A percentile compares a stretch with the other conserved stretches of the same genome.
phyloP scores from a whole-genome alignment of 23 tunicate genomes.

The Pegea sp. region DNA sequence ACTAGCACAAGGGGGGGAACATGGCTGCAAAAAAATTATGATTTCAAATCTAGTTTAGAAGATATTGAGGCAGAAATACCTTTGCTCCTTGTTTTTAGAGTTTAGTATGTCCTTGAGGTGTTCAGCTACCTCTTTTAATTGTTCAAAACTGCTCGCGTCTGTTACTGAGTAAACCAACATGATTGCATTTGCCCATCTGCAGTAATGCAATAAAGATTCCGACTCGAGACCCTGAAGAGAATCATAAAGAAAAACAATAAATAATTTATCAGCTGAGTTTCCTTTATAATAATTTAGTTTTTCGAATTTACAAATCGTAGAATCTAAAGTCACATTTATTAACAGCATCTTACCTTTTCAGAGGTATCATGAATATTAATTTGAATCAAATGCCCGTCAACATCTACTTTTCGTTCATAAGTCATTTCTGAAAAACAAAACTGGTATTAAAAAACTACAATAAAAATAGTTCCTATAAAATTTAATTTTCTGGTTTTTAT shows the following conservation, averaged over 20 bases:
- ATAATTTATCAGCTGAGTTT: too few species aligned
- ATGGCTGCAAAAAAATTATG: conserved; percentile 17
- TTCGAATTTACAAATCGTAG: too few species aligned
- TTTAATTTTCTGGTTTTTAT: too few species aligned
- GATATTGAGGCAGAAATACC: too few species aligned
- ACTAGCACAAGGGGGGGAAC: conserved; percentile 55
- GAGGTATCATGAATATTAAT: conserved; percentile 89
- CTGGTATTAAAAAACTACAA: too few species aligned
- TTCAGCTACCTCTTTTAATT: conserved; percentile 19
- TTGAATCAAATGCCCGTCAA: conserved; percentile 56
- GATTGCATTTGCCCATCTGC: conserved; percentile 83
- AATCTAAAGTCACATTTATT: neutral
- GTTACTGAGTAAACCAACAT: conserved; percentile 78
- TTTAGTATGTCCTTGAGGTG: conserved; percentile 8
- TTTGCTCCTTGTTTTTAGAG: too few species aligned
- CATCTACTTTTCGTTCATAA: conserved; percentile 42
- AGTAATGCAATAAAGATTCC: conserved; percentile 33
- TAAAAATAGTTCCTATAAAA: too few species aligned
- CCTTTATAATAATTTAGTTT: too few species aligned
- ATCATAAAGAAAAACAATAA: too few species aligned
- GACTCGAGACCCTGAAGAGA: conserved; percentile 50
- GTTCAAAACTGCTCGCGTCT: conserved; percentile 33
- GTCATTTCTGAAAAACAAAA: conserved; percentile 65
- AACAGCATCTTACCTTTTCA: conserved; percentile 29
- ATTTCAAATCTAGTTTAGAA: too few species aligned